Evolutionary conservation across 2,888 invertebrate species (phyloP), one percentile per base, ranked within the genome.

Genomic region (Pasiphila rectangulata): DNA sequence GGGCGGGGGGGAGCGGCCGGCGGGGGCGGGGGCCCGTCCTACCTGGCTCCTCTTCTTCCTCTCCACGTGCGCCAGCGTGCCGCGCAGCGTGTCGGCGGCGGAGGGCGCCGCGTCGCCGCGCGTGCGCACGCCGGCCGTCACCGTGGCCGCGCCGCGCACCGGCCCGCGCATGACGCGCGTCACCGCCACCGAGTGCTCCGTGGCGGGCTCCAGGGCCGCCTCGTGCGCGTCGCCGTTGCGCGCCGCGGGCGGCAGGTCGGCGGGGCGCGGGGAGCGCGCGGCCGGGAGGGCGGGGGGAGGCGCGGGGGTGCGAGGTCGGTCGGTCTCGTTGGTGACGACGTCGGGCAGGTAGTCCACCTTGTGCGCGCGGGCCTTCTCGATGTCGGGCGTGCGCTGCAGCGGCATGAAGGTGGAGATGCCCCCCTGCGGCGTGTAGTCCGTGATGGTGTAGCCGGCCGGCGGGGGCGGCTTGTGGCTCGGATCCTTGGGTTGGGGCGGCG

Each of bases 81-180:
- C 91, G 79, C 91, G 77, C 49, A 84, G 73, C 48, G 59, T 74
- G 63, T 79, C 82, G 9, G 78, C 82, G 3, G 42, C 20, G 4
- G 35, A 83, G 83, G 89, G 39, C 83, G 83, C 24, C 2, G 3
- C 17, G 89, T 67, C 75, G 57, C 90, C 88, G 57, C 91, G 89
- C 40, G 91, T 85, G 57, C 83, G 90, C 71, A 90, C 91, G 36
- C 91, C 91, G 4, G 86, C 72, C 34, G 89, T 84, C 10, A 93
- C 91, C 9, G 93, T 92, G 21, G 94, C 95, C 55, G 92, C 91
- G 66, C 94, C 94, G 47, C 92, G 90, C 48, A 93, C 91, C 0
- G 94, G 94, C 0, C 93, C 94, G 37, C 91, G 88, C 94, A 94
- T 94, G n/a, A 94, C 94, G 65, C 91, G 92, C 36, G 90, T 90